These are phyloP conservation scores for Cinclus cinclus DNA, from an alignment of 2,113 vertebrate species.

Conservation along the genomic window DNA sequence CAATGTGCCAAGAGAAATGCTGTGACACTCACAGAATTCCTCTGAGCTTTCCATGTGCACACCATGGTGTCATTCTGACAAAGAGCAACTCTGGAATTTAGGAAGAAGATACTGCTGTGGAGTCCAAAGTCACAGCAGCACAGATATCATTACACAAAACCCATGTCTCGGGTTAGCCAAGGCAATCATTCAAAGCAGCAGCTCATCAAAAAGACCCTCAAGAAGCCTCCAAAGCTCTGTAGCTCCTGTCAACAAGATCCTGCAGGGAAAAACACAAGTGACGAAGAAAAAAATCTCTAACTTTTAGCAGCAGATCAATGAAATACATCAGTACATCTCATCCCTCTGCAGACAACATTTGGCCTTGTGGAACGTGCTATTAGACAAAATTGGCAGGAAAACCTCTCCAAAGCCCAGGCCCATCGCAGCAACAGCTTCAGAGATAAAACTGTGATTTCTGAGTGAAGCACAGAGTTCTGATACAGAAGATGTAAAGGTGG, in stretches of 20 bases:
- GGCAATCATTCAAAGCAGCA: slow-evolving; percentile 3
- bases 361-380: neutral
- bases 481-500: neutral
- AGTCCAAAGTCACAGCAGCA: neutral
- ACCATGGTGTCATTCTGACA: neutral
- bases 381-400: neutral
- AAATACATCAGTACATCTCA: neutral
- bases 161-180: neutral
- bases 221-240: neutral
- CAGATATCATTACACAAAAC: neutral
- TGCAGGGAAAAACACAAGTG: neutral
- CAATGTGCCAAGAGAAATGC: neutral
- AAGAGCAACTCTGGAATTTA: neutral
- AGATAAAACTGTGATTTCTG: neutral
- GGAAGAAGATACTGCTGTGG: neutral
- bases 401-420: neutral
- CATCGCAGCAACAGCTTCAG: neutral
- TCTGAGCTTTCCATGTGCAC: neutral
- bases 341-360: neutral
- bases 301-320: neutral
- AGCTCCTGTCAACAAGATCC: neutral
- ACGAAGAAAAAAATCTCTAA: neutral
- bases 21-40: neutral
- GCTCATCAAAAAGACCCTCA: neutral
- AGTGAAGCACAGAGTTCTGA: neutral